Evolutionary conservation across 2,888 invertebrate genomes (phyloP).

Genomic region (Caenorhabditis afra): DNA sequence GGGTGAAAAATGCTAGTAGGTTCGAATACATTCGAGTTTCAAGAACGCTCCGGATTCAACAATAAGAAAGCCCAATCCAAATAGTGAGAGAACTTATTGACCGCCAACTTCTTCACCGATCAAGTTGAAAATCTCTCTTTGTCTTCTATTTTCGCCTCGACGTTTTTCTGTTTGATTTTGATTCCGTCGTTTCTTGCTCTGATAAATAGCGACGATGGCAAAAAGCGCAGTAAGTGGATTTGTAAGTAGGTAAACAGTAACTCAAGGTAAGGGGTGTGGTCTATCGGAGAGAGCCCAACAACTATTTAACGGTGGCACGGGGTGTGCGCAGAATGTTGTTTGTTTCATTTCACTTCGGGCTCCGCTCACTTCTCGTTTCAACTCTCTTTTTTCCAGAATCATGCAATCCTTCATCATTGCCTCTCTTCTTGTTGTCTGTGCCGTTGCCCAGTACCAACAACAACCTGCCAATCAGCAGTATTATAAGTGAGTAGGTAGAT

Average conservation of each 20-base stretch:
- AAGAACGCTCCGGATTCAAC: background rate
- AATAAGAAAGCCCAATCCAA: background rate
- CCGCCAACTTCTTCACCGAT: background rate
- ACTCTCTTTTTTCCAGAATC: conserved; percentile 5
- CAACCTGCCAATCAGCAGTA: conserved; percentile 44
- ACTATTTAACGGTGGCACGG: conserved; percentile 27
- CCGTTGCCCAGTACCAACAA: conserved; percentile 50
- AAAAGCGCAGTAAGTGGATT: conserved; percentile 36
- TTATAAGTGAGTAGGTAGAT: conserved; percentile 31
- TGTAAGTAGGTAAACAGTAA: conserved; percentile 50
- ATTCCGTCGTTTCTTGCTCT: conserved; percentile 24
- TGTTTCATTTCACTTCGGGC: conserved; percentile 2
- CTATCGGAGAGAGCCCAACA: conserved; percentile 1
- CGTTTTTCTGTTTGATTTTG: conserved; percentile 28
- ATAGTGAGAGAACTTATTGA: conserved; percentile 9
- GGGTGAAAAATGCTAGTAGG: too few relatives aligned
- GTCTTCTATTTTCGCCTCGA: background rate
- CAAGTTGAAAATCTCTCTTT: background rate
- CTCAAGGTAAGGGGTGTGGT: conserved; percentile 24
- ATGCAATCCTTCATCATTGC: conserved; percentile 48
- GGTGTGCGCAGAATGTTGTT: conserved; percentile 18
- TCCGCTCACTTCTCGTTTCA: background rate
- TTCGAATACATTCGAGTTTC: background rate
- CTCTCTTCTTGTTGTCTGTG: conserved; percentile 38
- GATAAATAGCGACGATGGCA: conserved; percentile 7